Conservation (phyloP, 2,797 vertebrate genomes). For the Gobio occitaniae region DNA sequence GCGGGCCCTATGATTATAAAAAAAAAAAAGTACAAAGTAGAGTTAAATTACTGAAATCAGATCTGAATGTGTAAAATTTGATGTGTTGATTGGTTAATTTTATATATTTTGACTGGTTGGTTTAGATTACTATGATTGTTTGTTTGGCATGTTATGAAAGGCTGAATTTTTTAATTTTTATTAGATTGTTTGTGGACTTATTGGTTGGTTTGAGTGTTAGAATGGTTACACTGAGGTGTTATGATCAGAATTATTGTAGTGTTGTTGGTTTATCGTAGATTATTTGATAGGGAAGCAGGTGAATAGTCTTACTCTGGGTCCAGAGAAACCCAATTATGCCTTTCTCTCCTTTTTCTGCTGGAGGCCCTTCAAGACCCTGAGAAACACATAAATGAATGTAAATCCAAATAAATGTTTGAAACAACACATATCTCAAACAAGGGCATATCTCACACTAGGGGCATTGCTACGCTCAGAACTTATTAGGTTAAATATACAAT, state of each 20-base stretch:
- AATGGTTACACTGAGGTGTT: neutral
- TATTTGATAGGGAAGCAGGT: neutral
- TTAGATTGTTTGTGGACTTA: neutral
- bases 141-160: neutral
- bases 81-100: neutral
- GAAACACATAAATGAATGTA: neutral
- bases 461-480: neutral
- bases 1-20: conserved; percentile 27
- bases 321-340: conserved; percentile 42
- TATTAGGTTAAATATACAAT: neutral
- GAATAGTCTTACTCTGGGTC: conserved; percentile 40
- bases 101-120: neutral
- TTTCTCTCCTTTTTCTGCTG: conserved; percentile 52
- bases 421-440: neutral
- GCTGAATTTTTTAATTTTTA: neutral
- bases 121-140: too few relatives aligned
- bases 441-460: neutral
- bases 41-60: neutral
- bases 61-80: neutral
- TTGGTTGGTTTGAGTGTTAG: neutral
- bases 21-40: neutral
- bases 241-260: neutral
- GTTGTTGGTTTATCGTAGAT: neutral
- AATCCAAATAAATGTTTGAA: neutral
- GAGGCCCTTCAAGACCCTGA: conserved; percentile 34